Evolutionary conservation across 2,888 invertebrate species (phyloP).

Genomic region (Yponomeuta cagnagella): DNA sequence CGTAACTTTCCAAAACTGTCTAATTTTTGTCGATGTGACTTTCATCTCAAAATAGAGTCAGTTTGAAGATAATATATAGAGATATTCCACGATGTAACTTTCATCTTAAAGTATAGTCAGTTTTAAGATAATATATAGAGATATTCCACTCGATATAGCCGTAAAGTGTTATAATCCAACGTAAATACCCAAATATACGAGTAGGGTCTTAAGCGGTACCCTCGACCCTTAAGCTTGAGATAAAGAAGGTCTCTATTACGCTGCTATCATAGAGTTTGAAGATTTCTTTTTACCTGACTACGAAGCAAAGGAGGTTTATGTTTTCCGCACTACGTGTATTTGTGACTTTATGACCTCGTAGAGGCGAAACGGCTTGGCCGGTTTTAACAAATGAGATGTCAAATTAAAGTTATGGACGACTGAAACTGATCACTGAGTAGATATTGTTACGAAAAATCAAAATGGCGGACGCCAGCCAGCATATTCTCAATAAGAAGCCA

Average conservation of each 20-base stretch:
- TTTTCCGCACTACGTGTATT: no score
- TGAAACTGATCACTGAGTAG: no score
- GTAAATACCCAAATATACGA: neutral
- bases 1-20: no score
- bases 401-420: no score
- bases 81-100: neutral
- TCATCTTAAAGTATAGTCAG: neutral
- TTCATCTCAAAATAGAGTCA: neutral
- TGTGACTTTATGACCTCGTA: no score
- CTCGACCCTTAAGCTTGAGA: neutral
- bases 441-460: no score
- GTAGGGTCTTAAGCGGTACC: neutral
- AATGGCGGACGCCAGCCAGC: no score
- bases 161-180: neutral
- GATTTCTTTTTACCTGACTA: neutral
- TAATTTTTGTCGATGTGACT: neutral
- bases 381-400: no score
- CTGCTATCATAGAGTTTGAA: neutral
- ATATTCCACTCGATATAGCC: neutral
- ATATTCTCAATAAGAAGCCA: no score
- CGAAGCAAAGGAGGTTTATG: no score
- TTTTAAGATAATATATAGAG: neutral
- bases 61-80: neutral
- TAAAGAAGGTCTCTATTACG: neutral
- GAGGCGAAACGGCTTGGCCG: no score